Conservation (phyloP, 2,888 invertebrate species). For the Acrocyrtus sp. region DNA sequence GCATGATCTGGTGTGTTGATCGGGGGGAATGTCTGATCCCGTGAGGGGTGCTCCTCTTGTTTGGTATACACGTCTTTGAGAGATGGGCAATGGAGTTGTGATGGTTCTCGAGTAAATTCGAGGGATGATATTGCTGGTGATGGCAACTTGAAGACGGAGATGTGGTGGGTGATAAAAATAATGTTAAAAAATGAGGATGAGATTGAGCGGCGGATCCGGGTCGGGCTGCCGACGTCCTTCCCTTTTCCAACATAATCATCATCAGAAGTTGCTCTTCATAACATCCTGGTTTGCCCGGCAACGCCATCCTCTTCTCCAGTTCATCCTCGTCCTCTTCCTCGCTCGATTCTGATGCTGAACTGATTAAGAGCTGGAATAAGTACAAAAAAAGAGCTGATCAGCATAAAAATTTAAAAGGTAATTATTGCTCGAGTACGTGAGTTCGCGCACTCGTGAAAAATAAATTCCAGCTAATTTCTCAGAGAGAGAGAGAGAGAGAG, state of each 20-base stretch:
- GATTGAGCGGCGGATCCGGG: constrained; percentile 42
- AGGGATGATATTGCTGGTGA: constrained; percentile 4
- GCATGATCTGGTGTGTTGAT: neutral
- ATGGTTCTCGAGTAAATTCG: constrained; percentile 1
- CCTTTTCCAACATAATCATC: constrained; percentile 10
- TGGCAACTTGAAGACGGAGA: constrained; percentile 38
- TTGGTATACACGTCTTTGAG: constrained; percentile 16
- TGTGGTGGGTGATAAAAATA: constrained; percentile 26
- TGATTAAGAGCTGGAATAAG: constrained; percentile 45
- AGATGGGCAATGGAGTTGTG: neutral
- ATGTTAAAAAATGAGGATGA: neutral
- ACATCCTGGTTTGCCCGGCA: constrained; percentile 39
- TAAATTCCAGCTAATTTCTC: constrained; percentile 10
- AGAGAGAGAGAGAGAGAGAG: no score
- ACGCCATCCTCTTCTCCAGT: constrained; percentile 17
- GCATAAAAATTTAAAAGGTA: constrained; percentile 37
- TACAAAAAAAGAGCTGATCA: constrained; percentile 14
- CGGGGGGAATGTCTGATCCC: neutral
- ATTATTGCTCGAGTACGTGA: constrained; percentile 38
- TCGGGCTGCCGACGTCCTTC: constrained; percentile 8
- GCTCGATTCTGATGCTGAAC: constrained; percentile 34
- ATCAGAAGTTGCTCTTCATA: constrained; percentile 26
- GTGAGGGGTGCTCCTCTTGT: constrained; percentile 6
- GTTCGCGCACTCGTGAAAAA: constrained; percentile 42
- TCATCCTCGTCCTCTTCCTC: constrained; percentile 3